These are phyloP conservation scores for Lithophane semibrunnea DNA, from an alignment of 2,888 invertebrate species.

Conservation along the genomic window DNA sequence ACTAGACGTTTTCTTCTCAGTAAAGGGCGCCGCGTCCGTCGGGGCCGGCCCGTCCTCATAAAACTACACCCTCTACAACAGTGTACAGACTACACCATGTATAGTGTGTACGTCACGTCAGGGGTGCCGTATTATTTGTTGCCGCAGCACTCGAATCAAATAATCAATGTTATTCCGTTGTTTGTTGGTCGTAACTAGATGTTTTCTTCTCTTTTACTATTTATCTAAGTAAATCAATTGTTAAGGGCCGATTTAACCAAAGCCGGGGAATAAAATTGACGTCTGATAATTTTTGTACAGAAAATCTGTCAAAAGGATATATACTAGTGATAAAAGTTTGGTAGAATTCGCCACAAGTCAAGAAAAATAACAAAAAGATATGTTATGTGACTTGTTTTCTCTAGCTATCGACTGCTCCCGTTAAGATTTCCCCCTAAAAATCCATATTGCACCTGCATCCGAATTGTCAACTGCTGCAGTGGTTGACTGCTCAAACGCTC, in stretches of 20 bases:
- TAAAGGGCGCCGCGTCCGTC: slow-evolving; percentile 31
- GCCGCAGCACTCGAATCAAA: slow-evolving; percentile 32
- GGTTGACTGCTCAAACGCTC: background rate
- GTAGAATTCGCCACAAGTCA: too few species aligned
- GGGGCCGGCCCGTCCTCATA: slow-evolving; percentile 39
- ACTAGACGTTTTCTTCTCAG: slow-evolving; percentile 4
- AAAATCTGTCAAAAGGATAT: too few species aligned
- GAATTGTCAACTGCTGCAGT: background rate
- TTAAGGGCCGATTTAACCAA: too few species aligned
- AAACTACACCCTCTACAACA: slow-evolving; percentile 11
- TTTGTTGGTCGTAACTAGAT: slow-evolving; percentile 15
- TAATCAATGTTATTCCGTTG: slow-evolving; percentile 52
- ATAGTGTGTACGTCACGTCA: slow-evolving; percentile 16
- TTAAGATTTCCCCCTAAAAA: background rate
- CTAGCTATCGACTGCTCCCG: background rate
- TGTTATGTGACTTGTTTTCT: too few species aligned
- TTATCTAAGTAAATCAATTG: too few species aligned
- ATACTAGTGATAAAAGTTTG: too few species aligned
- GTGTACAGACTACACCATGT: slow-evolving; percentile 14
- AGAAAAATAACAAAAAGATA: too few species aligned
- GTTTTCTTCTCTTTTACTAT: background rate
- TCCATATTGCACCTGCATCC: too few species aligned
- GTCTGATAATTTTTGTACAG: too few species aligned
- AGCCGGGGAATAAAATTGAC: too few species aligned
- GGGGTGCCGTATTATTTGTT: slow-evolving; percentile 42